Percentiles rank a stretch among this genome's conserved stretches.
phyloP scores from a whole-genome alignment of 2,888 invertebrate genomes.

The Fragum fragum region DNA sequence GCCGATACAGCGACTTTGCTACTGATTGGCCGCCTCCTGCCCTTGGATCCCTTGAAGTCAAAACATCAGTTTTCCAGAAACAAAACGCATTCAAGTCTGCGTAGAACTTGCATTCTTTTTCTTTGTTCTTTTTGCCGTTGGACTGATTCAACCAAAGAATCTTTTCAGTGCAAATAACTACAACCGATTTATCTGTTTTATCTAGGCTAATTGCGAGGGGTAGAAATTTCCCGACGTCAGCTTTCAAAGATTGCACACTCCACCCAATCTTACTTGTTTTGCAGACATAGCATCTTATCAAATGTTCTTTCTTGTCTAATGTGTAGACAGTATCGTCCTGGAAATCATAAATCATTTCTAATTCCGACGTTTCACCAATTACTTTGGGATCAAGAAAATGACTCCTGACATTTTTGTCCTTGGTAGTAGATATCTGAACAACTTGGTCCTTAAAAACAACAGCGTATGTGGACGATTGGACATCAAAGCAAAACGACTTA shows the following conservation, averaged over 20 bases:
- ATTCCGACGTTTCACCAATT: neutral
- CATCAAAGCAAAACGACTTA: neutral
- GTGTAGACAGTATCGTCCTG: neutral
- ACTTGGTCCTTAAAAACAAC: neutral
- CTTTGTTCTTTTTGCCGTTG: neutral
- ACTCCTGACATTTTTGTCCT: neutral
- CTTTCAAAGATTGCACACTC: neutral
- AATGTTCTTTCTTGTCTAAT: neutral
- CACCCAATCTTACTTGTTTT: neutral
- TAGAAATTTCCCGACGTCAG: neutral
- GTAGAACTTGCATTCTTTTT: neutral
- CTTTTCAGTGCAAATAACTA: neutral
- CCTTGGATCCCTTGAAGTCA: neutral
- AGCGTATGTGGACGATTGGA: neutral
- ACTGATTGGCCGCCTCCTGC: neutral
- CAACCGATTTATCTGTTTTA: neutral
- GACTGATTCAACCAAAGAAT: neutral
- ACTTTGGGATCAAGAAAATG: neutral
- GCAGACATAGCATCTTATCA: neutral
- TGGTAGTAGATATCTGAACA: no score
- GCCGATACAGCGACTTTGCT: neutral
- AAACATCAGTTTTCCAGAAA: neutral
- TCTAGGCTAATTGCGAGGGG: neutral
- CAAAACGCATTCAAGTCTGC: neutral
- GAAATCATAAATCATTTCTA: constrained; percentile 9